Conservation (phyloP, 2,113 vertebrate genomes). For the Ellobius talpinus region DNA sequence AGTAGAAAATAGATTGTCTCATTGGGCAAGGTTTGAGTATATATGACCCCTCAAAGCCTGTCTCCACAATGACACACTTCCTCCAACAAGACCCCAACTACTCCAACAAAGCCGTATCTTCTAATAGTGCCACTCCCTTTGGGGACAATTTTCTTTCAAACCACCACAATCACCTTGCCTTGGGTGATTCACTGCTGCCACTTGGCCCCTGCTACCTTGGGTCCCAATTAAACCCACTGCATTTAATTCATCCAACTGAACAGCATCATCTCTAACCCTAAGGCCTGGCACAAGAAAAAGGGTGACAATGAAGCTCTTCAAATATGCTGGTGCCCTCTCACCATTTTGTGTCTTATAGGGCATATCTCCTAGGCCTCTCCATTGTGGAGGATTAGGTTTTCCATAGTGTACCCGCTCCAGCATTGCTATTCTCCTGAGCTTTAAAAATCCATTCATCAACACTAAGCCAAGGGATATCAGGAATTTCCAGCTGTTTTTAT, state of each 20-base stretch:
- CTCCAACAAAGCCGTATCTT: no score
- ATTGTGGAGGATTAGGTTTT: not conserved
- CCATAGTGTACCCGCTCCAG: not conserved
- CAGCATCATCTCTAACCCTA: not conserved
- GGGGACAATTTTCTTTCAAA: no score
- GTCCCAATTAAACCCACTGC: not conserved
- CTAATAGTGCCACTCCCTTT: no score
- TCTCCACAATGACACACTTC: no score
- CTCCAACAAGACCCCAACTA: no score
- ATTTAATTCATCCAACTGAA: not conserved
- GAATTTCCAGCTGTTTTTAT: not conserved
- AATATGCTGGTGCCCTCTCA: not conserved
- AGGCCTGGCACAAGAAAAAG: not conserved
- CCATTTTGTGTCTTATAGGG: not conserved
- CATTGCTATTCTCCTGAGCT: not conserved
- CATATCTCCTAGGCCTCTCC: not conserved
- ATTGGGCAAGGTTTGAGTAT: no score
- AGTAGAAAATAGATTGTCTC: no score
- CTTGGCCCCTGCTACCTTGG: not conserved
- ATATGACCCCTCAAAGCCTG: no score
- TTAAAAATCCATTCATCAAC: not conserved
- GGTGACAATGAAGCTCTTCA: not conserved
- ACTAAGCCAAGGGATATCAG: not conserved
- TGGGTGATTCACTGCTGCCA: not conserved
- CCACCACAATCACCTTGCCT: not conserved